Percentiles rank a stretch among this genome's conserved stretches.
These are phyloP conservation scores for Chauna torquata DNA, from an alignment of 2,113 vertebrate species.

Conservation along the genomic window DNA sequence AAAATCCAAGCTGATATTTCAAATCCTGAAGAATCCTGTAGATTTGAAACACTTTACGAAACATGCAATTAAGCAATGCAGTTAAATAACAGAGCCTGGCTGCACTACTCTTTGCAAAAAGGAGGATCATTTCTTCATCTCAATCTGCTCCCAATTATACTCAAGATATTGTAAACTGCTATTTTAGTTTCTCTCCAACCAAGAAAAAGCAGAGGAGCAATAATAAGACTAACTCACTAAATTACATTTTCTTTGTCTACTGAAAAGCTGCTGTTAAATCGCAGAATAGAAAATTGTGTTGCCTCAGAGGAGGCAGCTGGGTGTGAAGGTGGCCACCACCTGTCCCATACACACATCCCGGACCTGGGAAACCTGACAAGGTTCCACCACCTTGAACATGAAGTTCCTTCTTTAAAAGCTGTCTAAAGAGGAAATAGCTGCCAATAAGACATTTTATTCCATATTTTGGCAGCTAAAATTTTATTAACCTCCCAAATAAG, in stretches of 20 bases:
- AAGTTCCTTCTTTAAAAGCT: neutral
- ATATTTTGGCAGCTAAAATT: neutral
- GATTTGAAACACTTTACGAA: neutral
- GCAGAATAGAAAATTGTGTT: neutral
- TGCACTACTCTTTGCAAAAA: neutral
- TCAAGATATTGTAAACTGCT: neutral
- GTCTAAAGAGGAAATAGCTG: neutral
- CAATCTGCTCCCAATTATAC: neutral
- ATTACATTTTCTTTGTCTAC: neutral
- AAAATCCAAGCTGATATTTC: neutral
- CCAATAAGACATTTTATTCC: neutral
- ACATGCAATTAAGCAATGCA: neutral
- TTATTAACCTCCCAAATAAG: neutral
- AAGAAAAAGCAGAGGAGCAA: neutral
- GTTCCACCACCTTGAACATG: neutral
- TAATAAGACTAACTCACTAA: neutral
- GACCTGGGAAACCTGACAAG: rapidly evolving
- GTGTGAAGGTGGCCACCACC: neutral
- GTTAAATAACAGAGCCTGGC: neutral
- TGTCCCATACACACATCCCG: rapidly evolving
- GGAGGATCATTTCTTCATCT: neutral
- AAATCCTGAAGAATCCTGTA: neutral
- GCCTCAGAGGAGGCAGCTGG: rapidly evolving
- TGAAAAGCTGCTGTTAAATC: neutral
- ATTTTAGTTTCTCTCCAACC: neutral